These are phyloP conservation scores for Drosophila ironensis DNA, from an alignment of 1,140 invertebrate species.

Conservation along the genomic window DNA sequence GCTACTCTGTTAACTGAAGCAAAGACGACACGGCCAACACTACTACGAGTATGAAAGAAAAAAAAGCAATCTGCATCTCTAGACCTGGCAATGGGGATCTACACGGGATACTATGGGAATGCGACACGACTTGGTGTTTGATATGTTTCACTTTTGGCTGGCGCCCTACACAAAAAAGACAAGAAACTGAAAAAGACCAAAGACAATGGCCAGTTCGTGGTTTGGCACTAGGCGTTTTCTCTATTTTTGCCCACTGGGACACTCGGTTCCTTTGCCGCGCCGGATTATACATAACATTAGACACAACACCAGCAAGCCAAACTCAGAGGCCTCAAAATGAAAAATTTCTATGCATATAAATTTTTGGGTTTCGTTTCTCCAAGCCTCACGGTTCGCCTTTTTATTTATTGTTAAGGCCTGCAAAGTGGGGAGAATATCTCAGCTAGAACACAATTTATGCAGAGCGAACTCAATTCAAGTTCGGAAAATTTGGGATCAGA, in stretches of 20 bases:
- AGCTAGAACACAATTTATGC: constrained; percentile 59
- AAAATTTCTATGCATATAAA: constrained; percentile 79
- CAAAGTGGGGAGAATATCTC: constrained; percentile 36
- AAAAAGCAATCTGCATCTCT: constrained; percentile 21
- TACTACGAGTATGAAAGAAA: background rate
- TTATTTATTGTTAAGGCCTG: constrained; percentile 67
- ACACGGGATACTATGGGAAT: constrained; percentile 20
- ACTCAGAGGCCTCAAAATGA: constrained; percentile 68
- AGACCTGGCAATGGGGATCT: constrained; percentile 12
- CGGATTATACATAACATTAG: constrained; percentile 69
- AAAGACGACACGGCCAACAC: constrained; percentile 66
- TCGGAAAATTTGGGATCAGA: too few species aligned
- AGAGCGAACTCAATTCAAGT: constrained; percentile 66
- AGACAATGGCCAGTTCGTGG: constrained; percentile 53
- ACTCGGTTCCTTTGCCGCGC: constrained; percentile 5
- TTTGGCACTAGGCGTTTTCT: background rate
- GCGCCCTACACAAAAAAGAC: constrained; percentile 40
- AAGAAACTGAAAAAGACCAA: too few species aligned
- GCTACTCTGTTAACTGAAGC: constrained; percentile 62
- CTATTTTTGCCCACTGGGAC: constrained; percentile 6
- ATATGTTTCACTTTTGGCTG: constrained; percentile 73
- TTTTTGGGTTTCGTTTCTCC: constrained; percentile 38
- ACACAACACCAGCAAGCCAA: constrained; percentile 34
- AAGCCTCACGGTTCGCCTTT: constrained; percentile 12
- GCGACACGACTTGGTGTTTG: constrained; percentile 60